Percentiles rank a stretch among this genome's conserved stretches.
These are phyloP conservation scores for Adrianichthys oophorus DNA, from an alignment of 2,797 vertebrate genomes.

Conservation along the genomic window DNA sequence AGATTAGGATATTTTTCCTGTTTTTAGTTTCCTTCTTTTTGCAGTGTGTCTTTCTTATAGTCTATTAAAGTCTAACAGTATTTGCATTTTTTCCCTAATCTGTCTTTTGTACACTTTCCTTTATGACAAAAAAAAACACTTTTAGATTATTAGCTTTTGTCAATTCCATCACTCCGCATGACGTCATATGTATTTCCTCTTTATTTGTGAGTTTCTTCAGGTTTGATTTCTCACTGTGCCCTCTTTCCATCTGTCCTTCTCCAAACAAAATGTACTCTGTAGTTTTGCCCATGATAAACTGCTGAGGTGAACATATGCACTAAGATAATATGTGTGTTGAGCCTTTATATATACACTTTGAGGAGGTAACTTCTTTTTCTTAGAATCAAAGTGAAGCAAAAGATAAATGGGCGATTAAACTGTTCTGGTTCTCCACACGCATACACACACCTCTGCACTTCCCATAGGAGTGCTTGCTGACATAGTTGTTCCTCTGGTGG, in stretches of 20 bases:
- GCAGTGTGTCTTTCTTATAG: too few species aligned
- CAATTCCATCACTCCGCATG: not conserved
- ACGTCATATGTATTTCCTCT: not conserved
- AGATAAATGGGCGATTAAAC: constrained; percentile 22
- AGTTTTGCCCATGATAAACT: constrained; percentile 47
- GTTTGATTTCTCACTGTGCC: constrained; percentile 13
- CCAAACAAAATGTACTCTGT: constrained; percentile 43
- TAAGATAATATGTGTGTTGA: constrained; percentile 17
- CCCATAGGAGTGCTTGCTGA: constrained; percentile 57
- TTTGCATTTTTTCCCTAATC: not conserved
- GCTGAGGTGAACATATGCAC: constrained; percentile 31
- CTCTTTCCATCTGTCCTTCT: constrained; percentile 9
- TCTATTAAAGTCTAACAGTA: too few species aligned
- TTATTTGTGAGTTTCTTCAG: not conserved
- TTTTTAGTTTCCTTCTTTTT: too few species aligned
- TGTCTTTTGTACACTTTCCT: not conserved
- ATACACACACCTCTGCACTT: constrained; percentile 49
- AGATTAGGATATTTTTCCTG: too few species aligned
- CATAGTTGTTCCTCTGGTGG: constrained; percentile 55
- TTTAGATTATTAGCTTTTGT: not conserved
- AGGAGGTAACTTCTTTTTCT: constrained; percentile 30
- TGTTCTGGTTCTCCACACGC: constrained; percentile 15
- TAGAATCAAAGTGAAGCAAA: constrained; percentile 42
- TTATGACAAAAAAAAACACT: not conserved
- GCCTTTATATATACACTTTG: constrained; percentile 32